Evolutionary conservation across 2,113 vertebrate genomes (phyloP).

Genomic region (Perca fluviatilis): DNA sequence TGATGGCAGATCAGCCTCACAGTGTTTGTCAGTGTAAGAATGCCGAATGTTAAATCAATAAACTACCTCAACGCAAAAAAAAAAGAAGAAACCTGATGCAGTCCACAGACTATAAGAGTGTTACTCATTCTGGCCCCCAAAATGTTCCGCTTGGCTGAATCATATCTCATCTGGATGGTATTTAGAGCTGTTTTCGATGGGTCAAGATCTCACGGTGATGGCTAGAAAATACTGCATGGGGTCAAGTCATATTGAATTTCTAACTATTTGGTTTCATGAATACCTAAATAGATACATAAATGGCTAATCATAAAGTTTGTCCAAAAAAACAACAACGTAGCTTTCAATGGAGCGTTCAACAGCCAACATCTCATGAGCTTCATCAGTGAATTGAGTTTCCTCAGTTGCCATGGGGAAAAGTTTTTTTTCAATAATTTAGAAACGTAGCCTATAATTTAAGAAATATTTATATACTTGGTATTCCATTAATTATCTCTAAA

Average conservation of each 20-base stretch:
- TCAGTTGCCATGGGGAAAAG: neutral
- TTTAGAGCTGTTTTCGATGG: constrained; percentile 49
- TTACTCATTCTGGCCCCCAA: constrained; percentile 60
- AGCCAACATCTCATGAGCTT: neutral
- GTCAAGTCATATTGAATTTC: neutral
- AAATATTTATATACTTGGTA: neutral
- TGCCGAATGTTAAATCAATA: constrained; percentile 78
- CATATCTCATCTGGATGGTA: constrained; percentile 66
- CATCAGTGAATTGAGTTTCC: too few species aligned
- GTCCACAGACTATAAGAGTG: constrained; percentile 54
- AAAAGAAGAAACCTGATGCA: constrained; percentile 48
- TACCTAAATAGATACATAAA: neutral
- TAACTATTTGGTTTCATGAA: neutral
- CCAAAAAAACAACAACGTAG: too few species aligned
- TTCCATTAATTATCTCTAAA: neutral
- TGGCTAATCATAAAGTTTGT: neutral
- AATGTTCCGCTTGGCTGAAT: constrained; percentile 46
- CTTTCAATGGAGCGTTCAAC: neutral
- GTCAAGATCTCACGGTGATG: constrained; percentile 18
- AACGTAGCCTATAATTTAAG: neutral
- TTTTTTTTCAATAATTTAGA: neutral
- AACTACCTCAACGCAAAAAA: constrained; percentile 59
- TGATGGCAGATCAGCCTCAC: constrained; percentile 55
- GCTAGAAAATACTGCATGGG: neutral
- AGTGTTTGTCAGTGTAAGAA: constrained; percentile 69